Conservation (phyloP, 2,888 invertebrate species). For the Caenorhabditis becei region DNA sequence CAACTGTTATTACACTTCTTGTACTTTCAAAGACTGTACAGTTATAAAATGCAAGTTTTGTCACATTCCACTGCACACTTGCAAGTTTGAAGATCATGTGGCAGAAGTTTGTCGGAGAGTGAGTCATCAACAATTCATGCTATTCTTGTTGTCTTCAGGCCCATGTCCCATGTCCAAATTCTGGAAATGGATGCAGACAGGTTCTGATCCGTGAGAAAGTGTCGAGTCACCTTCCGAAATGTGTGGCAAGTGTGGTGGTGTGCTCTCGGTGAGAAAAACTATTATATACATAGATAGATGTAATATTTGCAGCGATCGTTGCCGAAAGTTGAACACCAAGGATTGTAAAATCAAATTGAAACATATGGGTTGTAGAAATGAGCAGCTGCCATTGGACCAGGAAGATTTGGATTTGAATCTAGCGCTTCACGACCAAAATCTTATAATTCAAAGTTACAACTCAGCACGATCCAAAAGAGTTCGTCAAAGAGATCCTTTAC, state of each 20-base stretch:
- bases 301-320: constrained; percentile 61
- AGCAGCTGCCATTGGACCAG: not conserved
- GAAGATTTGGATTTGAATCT: constrained; percentile 49
- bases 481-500: constrained; percentile 57
- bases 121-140: not conserved
- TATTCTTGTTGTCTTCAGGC: constrained; percentile 31
- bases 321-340: constrained; percentile 46
- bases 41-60: constrained; percentile 39
- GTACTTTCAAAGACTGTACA: constrained; percentile 9
- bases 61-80: constrained; percentile 40
- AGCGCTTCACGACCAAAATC: constrained; percentile 41
- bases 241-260: constrained; percentile 65
- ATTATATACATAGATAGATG: too few relatives aligned
- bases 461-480: constrained; percentile 55
- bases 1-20: constrained; percentile 8
- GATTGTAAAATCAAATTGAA: constrained; percentile 58
- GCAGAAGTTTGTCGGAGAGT: constrained; percentile 54
- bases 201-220: constrained; percentile 53
- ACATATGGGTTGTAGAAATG: constrained; percentile 45
- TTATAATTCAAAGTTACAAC: constrained; percentile 61
- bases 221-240: constrained; percentile 39
- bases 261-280: constrained; percentile 56
- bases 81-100: constrained; percentile 60
- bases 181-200: constrained; percentile 50
- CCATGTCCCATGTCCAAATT: constrained; percentile 49